A percentile compares a stretch with the other conserved stretches of the same genome.
Evolutionary conservation across 2,113 vertebrate species (phyloP).

Genomic region (Misgurnus anguillicaudatus): DNA sequence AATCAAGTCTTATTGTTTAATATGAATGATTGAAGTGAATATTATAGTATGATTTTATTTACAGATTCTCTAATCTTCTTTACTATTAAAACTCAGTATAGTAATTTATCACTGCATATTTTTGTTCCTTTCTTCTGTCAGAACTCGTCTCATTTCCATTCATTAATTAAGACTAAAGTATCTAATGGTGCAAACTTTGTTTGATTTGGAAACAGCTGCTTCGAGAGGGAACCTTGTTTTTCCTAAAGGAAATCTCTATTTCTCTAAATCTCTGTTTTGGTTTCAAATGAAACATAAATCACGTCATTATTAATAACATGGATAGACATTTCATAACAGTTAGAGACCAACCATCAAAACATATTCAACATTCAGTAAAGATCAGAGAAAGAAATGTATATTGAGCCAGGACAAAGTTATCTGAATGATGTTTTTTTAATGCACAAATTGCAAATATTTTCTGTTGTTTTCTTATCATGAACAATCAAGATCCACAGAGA

Average conservation of each 20-base stretch:
- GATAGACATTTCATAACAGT: conserved; percentile 45
- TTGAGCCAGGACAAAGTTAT: conserved; percentile 44
- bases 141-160: not conserved
- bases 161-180: conserved; percentile 26
- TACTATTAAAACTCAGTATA: conserved; percentile 10
- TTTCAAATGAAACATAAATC: conserved; percentile 41
- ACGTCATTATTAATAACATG: conserved; percentile 48
- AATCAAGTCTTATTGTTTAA: not conserved
- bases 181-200: conserved; percentile 21
- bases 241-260: conserved; percentile 23
- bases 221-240: not conserved
- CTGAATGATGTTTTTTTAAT: conserved; percentile 38
- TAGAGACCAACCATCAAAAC: conserved; percentile 38
- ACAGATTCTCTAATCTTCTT: not conserved
- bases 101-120: not conserved
- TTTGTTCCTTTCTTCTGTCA: conserved; percentile 11
- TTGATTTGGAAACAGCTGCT: conserved; percentile 34
- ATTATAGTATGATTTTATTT: conserved; percentile 26
- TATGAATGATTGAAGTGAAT: no score
- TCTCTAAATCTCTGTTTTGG: conserved; percentile 34
- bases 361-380: conserved; percentile 40
- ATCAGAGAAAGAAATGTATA: conserved; percentile 30
- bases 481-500: no score
- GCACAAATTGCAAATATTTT: no score
- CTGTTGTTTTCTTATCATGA: no score